Base-by-base conservation (phyloP, 2,888 invertebrate species). In the Junonia oenone region DNA sequence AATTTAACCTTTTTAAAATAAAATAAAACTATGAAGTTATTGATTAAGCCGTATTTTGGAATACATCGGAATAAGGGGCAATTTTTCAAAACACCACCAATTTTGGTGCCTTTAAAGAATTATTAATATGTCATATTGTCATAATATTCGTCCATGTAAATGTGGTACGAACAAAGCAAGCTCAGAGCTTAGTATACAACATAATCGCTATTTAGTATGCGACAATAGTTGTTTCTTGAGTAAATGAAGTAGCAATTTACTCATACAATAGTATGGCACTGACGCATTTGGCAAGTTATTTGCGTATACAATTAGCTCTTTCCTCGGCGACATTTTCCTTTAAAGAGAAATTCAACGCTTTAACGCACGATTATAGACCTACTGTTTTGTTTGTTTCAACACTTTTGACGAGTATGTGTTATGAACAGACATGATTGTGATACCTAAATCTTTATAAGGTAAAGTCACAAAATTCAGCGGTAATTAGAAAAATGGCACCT, bases 271-370 rank as follows among this genome's bases (percentile, higher is more conserved):
- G 19, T 45, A 48, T 17, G 13, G 8, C 45, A 11, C 40, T 43
- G 31, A 43, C 31, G 48, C 38, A 56, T 59, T 61, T 59, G 59
- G 63, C 55, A 61, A 59, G 35, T 43, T 62, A 50, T 62, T 59
- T 62, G 56, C 56, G 50, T 56, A 49, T 37, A 43, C 59, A 59
- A 64, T 64, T 61, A 63, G 51, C 59, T 59, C 55, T 53, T 59
- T 49, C 60, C 59, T 55, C 35, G 31, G 15, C 29, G 11, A 38
- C 46, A 40, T 43, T 51, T 54, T 56, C 56, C 43, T 27, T 35
- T 33, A 54, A 59, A 59, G 59, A 51, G 59, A 59, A 59, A 59
- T 45, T 53, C 53, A 45, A 45, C 50, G 47, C 31, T 29, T 37
- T 29, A 11, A 17, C 27, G 27, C 15, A 46, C 27, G 15, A 11